Conservation (phyloP, 2,113 vertebrate species). For the Amazona vittata region DNA sequence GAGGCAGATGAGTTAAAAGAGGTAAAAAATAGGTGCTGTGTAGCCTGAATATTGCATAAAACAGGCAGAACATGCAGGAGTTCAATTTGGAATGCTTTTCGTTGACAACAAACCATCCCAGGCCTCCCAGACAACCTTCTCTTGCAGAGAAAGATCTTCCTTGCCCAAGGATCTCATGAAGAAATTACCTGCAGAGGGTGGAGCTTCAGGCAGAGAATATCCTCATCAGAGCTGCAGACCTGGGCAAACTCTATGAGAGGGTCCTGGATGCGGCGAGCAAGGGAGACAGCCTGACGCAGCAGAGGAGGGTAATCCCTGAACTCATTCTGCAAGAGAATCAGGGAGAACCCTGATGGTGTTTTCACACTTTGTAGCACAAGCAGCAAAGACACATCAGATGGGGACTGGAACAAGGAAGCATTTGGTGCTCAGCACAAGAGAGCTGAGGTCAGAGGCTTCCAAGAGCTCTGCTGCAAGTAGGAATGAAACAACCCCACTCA, state of each 20-base stretch:
- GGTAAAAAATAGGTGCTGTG: neutral
- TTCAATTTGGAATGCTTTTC: neutral
- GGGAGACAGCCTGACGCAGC: conserved; percentile 92
- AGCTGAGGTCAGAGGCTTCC: neutral
- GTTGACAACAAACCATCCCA: neutral
- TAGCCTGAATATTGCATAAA: neutral
- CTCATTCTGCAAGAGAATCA: conserved; percentile 73
- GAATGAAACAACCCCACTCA: neutral
- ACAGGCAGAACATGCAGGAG: neutral
- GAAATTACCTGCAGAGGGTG: conserved; percentile 91
- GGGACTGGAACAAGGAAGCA: neutral
- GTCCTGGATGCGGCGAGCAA: conserved; percentile 95
- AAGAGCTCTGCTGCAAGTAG: neutral
- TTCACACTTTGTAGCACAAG: neutral
- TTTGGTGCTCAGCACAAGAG: neutral
- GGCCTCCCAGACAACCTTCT: neutral
- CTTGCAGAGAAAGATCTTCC: neutral
- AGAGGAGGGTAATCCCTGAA: conserved; percentile 95
- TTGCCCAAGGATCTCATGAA: neutral
- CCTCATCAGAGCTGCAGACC: conserved; percentile 95
- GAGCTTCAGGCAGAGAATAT: conserved; percentile 96
- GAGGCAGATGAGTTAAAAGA: neutral
- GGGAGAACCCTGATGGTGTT: neutral
- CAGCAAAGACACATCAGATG: neutral
- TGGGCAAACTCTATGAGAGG: conserved; percentile 95